Base-by-base conservation (phyloP, 2,888 invertebrate genomes). In the Acrobasis repandana region DNA sequence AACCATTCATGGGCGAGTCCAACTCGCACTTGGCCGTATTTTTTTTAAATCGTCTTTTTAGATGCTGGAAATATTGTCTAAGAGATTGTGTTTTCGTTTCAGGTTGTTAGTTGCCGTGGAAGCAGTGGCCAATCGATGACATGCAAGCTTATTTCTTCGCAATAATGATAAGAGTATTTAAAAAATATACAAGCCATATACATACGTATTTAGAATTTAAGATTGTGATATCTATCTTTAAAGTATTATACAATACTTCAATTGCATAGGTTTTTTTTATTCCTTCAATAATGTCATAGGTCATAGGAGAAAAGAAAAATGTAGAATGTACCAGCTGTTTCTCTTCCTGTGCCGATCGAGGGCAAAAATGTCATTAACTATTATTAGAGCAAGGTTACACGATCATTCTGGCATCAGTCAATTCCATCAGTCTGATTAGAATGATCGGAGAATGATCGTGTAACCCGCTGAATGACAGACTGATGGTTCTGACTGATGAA, bases 41-140 rank as follows among this genome's bases (percentile, higher is more conserved):
- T n/a, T n/a, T n/a, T n/a, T n/a, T n/a, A n/a, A n/a, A n/a, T n/a
- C n/a, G n/a, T n/a, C n/a, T n/a, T n/a, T n/a, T n/a, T n/a, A n/a
- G n/a, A n/a, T n/a, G n/a, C n/a, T n/a, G n/a, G n/a, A n/a, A n/a
- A 20, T 4, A 20, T 20, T 20, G 20, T 20, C 4, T 20, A 20
- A 20, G 20, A 4, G 2, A 20, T 20, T 11, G 46, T 9, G 38
- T 36, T 64, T 60, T 63, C 54, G 56, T 74, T 73, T 60, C 71
- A 85, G 85, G 61, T 71, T 85, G 52, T 65, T 85, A 49, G 73
- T 79, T 67, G 83, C 85, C 61, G 83, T 85, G 9, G 83, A 84
- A 74, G 68, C 78, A 56, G 82, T 82, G 52, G 76, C 69, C 18
- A 71, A 68, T 65, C 72, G 75, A 63, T 74, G 70, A 60, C 50